Base-by-base conservation (phyloP, 2,113 vertebrate genomes). In the Elachura formosa region DNA sequence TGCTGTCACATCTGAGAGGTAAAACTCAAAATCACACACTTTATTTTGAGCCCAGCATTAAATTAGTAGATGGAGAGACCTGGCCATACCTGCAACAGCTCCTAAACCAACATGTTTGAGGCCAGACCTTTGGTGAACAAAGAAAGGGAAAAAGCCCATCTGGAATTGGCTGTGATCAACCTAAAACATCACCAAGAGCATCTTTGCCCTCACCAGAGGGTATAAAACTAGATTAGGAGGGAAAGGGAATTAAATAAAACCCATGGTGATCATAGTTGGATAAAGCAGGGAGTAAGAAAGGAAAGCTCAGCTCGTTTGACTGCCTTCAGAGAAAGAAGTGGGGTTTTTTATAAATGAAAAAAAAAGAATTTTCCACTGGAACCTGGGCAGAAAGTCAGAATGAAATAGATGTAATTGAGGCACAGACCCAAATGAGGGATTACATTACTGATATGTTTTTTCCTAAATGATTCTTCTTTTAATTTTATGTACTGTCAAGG, bases 351-450 rank as follows among this genome's bases (percentile, higher is more conserved):
- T 23, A 2, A 95, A 93, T 84, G 90, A 76, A 88, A 73, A n/a
- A 84, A 58, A 45, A 33, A n/a, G 43, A 76, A 76, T 76, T 97
- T 97, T 96, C 96, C 96, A 94, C 93, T 96, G 76, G 28, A 93
- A 96, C 95, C 71, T 96, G 96, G 96, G 95, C 93, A 97, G 84
- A 94, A 96, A 94, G 90, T 97, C 96, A 97, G 96, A 93, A 84
- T 96, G 90, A 84, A 96, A 96, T 71, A 93, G 93, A 96, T 96
- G 85, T 89, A 94, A 96, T 96, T 83, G 90, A 96, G 95, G 96
- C 82, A 79, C 73, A 93, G 67, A 71, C 86, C 84, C 92, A 96
- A 97, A 93, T 81, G 86, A 96, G 91, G 89, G 91, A 56, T 97
- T 96, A 87, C 12, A 10, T 97, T 97, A 96, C 95, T 89, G 71